Conservation (phyloP, 2,113 vertebrate genomes). For the Morone saxatilis region DNA sequence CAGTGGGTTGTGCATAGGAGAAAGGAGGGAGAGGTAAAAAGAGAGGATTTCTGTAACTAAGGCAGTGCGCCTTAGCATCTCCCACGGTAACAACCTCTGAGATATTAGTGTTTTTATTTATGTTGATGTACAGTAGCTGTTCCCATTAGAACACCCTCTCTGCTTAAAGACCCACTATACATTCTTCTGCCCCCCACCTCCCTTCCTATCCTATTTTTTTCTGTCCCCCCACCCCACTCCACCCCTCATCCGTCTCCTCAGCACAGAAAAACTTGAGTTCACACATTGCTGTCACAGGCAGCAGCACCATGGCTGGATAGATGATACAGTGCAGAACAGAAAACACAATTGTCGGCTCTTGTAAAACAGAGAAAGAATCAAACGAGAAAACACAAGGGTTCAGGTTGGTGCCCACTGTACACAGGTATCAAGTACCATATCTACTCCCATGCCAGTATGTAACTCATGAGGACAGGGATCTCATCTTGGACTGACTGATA, state of each 20-base stretch:
- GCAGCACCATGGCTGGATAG: slow-evolving; percentile 38
- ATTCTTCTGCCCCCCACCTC: neutral
- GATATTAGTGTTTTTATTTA: neutral
- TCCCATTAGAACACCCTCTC: neutral
- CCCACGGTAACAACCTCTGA: slow-evolving; percentile 1
- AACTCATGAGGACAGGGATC: slow-evolving; percentile 10
- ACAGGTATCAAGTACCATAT: slow-evolving; percentile 5
- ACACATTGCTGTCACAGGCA: slow-evolving; percentile 52
- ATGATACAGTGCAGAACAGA: slow-evolving; percentile 43
- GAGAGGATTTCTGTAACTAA: neutral
- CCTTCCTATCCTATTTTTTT: neutral
- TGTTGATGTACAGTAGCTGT: neutral
- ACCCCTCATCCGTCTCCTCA: slow-evolving; percentile 11
- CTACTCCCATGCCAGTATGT: neutral
- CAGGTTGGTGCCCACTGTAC: slow-evolving; percentile 14
- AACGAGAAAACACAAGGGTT: slow-evolving; percentile 6
- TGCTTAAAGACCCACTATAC: slow-evolving; percentile 1
- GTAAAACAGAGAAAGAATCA: slow-evolving; percentile 45
- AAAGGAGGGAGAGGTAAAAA: neutral
- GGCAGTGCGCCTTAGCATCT: slow-evolving; percentile 3
- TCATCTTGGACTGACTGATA: slow-evolving; percentile 22
- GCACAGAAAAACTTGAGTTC: slow-evolving; percentile 28
- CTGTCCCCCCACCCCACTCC: neutral
- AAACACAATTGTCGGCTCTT: slow-evolving; percentile 58
- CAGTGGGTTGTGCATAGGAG: neutral